Evolutionary conservation across 2,888 invertebrate genomes (phyloP).

Genomic region (Vannuccia rotundouncinata): DNA sequence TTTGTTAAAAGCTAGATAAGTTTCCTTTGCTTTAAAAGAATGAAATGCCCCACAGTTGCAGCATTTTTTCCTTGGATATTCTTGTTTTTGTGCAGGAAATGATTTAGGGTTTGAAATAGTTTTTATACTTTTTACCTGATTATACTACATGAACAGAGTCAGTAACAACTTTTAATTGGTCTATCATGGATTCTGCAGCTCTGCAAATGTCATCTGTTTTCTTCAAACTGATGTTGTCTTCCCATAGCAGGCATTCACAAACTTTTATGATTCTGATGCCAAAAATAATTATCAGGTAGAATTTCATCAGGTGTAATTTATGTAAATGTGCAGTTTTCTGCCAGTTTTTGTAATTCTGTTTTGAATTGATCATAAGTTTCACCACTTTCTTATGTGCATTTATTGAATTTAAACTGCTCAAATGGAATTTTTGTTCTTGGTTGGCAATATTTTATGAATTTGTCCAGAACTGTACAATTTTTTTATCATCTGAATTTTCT

Average conservation of each 20-base stretch:
- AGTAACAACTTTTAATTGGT: neutral
- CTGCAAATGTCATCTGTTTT: neutral
- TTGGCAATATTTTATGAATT: neutral
- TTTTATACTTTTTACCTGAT: neutral
- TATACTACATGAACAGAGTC: neutral
- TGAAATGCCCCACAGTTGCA: neutral
- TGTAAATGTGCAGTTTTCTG: neutral
- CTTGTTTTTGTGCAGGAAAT: neutral
- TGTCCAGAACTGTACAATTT: too few relatives aligned
- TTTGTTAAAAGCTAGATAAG: neutral
- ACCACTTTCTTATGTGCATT: neutral
- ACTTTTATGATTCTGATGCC: neutral
- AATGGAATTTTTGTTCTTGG: neutral
- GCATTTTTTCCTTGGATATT: neutral
- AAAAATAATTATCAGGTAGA: neutral
- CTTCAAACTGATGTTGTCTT: neutral
- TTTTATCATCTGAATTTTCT: too few relatives aligned
- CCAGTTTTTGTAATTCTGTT: neutral
- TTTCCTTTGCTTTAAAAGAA: neutral
- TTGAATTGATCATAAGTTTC: neutral
- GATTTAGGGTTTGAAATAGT: neutral
- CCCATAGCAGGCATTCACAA: neutral
- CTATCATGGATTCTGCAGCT: neutral
- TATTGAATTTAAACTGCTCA: neutral
- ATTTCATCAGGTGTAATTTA: neutral